Evolutionary conservation across 1,140 invertebrate genomes (phyloP), one percentile per base, ranked within the genome.

Genomic region (Anastrepha ludens): DNA sequence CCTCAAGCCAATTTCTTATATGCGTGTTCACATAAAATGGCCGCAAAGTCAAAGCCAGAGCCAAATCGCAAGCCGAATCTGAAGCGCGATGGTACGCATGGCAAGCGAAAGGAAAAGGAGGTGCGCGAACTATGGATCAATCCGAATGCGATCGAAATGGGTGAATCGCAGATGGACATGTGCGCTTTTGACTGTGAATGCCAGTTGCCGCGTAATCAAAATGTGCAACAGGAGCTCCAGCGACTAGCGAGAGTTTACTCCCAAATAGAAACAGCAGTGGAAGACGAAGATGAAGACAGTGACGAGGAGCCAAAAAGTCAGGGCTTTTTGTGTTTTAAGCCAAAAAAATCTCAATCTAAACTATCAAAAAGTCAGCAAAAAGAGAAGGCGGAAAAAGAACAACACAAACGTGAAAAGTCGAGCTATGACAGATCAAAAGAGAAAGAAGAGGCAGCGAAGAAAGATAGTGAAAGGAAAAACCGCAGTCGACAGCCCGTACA

Each of bases 91-190:
- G 74, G 41, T n/a, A 47, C 9, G n/a, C 74, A 20, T 3, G 13
- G n/a, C 44, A 29, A 50, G 11, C 6, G 5, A 2, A 55, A 7
- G 47, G 47, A 81, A 15, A 29, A 55, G 6, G 74, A 11, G 74
- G 74, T 81, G 7, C 74, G 50, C 50, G 47, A 55, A 29, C 44
- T 81, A 1, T 81, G 74, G 74, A n/a, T 81, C 47, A 81, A 81
- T 47, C 44, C 74, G 74, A 44, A 58, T 81, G 74, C 47, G n/a
- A 29, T 47, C 5, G 70, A 74, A n/a, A 74, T 55, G 47, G 13
- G 47, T 15, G 74, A 81, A 11, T 81, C 74, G 44, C 47, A 47
- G 8, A 81, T 55, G 47, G 15, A 20, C 41, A 47, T n/a, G 47
- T 4, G 20, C 6, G 5, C 17, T 15, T 74, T 17, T 11, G 74